Conservation (phyloP, 2,888 invertebrate genomes). For the Meloe dianella region DNA sequence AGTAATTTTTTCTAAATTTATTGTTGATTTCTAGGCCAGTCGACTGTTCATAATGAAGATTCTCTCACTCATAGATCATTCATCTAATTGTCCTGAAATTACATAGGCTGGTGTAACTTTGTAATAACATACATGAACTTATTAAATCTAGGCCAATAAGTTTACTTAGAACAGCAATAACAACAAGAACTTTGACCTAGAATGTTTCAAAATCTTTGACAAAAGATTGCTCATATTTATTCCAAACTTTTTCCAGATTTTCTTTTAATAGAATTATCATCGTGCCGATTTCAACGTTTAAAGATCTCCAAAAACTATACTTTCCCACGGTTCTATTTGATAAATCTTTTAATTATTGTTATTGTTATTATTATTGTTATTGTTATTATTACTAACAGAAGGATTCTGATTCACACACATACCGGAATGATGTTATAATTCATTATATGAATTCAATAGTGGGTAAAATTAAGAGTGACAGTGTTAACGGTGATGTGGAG, state of each 20-base stretch:
- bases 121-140: background rate
- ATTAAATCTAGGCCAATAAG: constrained; percentile 5
- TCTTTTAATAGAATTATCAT: background rate
- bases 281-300: background rate
- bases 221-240: too few species aligned
- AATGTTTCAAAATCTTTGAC: background rate
- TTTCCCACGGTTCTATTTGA: background rate
- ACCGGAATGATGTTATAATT: background rate
- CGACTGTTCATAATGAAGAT: background rate
- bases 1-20: too few species aligned
- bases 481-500: constrained; percentile 22
- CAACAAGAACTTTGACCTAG: constrained; percentile 1
- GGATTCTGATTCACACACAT: background rate
- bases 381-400: background rate
- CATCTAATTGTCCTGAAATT: background rate
- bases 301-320: background rate
- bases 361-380: too few species aligned
- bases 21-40: background rate
- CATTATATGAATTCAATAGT: background rate
- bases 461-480: constrained; percentile 22
- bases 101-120: background rate
- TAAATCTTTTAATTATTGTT: background rate
- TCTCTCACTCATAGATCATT: background rate
- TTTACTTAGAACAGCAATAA: background rate
- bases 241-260: background rate